Evolutionary conservation across 2,113 vertebrate genomes (phyloP).

Genomic region (Tichodroma muraria): DNA sequence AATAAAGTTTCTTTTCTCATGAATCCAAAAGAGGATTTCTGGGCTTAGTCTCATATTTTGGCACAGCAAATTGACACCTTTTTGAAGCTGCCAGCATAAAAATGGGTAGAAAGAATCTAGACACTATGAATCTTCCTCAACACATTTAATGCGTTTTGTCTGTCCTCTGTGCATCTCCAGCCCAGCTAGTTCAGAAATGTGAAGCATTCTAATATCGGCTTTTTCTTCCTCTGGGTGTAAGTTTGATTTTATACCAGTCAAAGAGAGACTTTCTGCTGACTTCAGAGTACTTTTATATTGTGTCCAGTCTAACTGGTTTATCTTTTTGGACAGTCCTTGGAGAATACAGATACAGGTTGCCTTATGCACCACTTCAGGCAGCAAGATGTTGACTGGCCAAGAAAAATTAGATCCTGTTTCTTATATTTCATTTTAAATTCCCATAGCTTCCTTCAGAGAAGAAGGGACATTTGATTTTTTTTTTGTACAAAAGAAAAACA

Average conservation of each 20-base stretch:
- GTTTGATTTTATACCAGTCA: not conserved
- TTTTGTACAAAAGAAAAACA: not conserved
- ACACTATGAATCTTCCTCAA: slow-evolving; percentile 16
- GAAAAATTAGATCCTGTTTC: not conserved
- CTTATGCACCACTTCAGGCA: not conserved
- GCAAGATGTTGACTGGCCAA: not conserved
- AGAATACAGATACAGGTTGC: not conserved
- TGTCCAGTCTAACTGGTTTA: not conserved
- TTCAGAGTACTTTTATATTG: not conserved
- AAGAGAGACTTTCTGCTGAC: not conserved
- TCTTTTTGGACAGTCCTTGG: not conserved
- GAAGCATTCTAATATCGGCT: not conserved
- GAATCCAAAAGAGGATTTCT: slow-evolving; percentile 42
- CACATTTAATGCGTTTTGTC: not conserved
- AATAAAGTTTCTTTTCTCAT: slow-evolving; percentile 40
- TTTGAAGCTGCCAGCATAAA: slow-evolving; percentile 31
- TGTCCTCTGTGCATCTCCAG: not conserved
- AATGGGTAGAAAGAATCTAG: not conserved
- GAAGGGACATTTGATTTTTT: not conserved
- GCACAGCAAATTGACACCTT: slow-evolving; percentile 20
- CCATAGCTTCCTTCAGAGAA: not conserved
- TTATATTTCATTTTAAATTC: not conserved
- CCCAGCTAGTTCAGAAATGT: not conserved
- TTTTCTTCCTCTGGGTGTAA: not conserved
- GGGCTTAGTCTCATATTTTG: not conserved